Conservation (phyloP, 2,888 invertebrate species). For the Aethes cnicana region DNA sequence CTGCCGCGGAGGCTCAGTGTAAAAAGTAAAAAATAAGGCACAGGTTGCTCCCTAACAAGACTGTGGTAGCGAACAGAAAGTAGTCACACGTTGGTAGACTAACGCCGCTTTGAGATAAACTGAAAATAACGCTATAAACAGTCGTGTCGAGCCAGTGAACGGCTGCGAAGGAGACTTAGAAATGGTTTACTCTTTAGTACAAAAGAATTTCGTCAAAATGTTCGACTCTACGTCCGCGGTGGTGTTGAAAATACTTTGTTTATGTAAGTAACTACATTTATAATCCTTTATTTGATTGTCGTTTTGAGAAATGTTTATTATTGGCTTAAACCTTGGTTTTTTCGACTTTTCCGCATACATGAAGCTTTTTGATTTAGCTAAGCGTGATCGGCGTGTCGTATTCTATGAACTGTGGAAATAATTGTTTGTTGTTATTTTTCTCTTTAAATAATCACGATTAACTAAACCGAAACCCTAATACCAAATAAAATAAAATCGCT, state of each 20-base stretch:
- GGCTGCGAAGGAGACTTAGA: slow-evolving; percentile 57
- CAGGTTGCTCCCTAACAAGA: slow-evolving; percentile 45
- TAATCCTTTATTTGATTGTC: slow-evolving; percentile 4
- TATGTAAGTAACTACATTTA: slow-evolving; percentile 59
- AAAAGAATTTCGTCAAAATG: slow-evolving; percentile 52
- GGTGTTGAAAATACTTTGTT: slow-evolving; percentile 62
- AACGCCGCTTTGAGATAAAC: neutral
- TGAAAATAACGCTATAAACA: slow-evolving; percentile 6
- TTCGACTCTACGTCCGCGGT: slow-evolving; percentile 49
- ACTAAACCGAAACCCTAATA: no score
- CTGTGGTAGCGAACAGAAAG: slow-evolving; percentile 13
- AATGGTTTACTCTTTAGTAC: slow-evolving; percentile 54
- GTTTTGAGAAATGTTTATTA: no score
- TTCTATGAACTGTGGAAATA: no score
- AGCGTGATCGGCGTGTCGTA: no score
- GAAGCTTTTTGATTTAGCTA: no score
- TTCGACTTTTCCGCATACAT: no score
- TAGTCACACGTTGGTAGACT: slow-evolving; percentile 2
- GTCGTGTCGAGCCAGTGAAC: slow-evolving; percentile 47
- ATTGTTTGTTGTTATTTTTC: no score
- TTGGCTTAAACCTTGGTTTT: no score
- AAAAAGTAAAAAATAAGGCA: slow-evolving; percentile 59
- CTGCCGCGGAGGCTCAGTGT: slow-evolving; percentile 54
- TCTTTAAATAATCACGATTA: no score
- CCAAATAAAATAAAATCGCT: no score